Evolutionary conservation across 2,113 vertebrate genomes (phyloP).

Genomic region (Lampris incognitus): DNA sequence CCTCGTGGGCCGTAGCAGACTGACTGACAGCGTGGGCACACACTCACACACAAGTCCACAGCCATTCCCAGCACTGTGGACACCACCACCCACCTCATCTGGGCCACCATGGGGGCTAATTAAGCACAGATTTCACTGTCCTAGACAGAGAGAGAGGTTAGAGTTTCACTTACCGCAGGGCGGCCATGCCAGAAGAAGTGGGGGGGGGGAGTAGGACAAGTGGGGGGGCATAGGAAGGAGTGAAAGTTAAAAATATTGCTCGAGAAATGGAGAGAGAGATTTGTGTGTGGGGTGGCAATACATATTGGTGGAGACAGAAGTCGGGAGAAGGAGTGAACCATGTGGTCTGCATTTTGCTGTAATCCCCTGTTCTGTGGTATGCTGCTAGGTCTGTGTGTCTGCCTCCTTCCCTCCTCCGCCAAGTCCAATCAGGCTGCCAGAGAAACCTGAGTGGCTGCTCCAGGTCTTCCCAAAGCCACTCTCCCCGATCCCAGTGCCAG

Average conservation of each 20-base stretch:
- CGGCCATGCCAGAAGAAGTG: background rate
- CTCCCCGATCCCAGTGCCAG: constrained; percentile 19
- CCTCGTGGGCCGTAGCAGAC: constrained; percentile 29
- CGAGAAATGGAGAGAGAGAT: constrained; percentile 21
- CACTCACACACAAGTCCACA: constrained; percentile 26
- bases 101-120: constrained; percentile 62
- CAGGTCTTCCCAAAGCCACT: constrained; percentile 38
- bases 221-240: constrained; percentile 29
- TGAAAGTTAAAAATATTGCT: constrained; percentile 54
- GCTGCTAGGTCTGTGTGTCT: constrained; percentile 60
- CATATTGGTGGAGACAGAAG: constrained; percentile 67
- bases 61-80: constrained; percentile 58
- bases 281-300: constrained; percentile 40
- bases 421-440: constrained; percentile 49
- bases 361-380: constrained; percentile 59
- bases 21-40: constrained; percentile 20
- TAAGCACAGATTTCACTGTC: constrained; percentile 64
- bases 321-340: constrained; percentile 63
- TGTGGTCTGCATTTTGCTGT: constrained; percentile 78
- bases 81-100: constrained; percentile 54
- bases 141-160: constrained; percentile 39
- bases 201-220: constrained; percentile 35
- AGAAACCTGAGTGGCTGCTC: constrained; percentile 53
- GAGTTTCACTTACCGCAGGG: constrained; percentile 49
- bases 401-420: constrained; percentile 50